Evolutionary conservation across 2,113 vertebrate species (phyloP).

Genomic region (Danionella cerebrum): DNA sequence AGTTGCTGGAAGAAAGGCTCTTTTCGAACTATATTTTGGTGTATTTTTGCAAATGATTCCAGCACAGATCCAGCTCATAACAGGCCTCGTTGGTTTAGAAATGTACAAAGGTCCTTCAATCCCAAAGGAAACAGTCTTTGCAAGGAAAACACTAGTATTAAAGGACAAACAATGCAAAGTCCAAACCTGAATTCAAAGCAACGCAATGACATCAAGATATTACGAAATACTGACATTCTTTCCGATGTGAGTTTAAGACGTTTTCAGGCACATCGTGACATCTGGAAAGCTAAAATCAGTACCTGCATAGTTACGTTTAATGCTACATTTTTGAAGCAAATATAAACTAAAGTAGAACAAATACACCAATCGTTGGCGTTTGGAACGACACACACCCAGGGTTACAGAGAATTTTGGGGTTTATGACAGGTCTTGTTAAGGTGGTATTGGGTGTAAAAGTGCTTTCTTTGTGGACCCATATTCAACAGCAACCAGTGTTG

Average conservation of each 20-base stretch:
- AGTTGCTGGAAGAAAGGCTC: constrained; percentile 31
- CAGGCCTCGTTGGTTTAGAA: constrained; percentile 14
- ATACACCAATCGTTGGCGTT: neutral
- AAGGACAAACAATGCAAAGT: constrained; percentile 17
- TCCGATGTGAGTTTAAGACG: constrained; percentile 39
- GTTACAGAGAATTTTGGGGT: no score
- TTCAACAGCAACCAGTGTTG: no score
- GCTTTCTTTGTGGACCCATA: neutral
- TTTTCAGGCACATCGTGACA: constrained; percentile 66
- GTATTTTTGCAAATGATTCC: neutral
- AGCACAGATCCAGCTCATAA: constrained; percentile 16
- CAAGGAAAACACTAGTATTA: constrained; percentile 9
- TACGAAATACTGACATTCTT: constrained; percentile 28
- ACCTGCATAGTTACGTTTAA: constrained; percentile 36
- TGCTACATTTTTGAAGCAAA: constrained; percentile 33
- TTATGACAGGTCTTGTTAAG: no score
- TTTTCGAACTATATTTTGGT: constrained; percentile 9
- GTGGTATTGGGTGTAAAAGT: no score
- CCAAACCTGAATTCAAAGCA: constrained; percentile 27
- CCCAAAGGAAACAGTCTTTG: constrained; percentile 5
- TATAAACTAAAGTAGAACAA: constrained; percentile 16
- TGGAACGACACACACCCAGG: neutral
- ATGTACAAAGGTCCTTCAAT: neutral
- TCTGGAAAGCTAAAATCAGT: constrained; percentile 54
- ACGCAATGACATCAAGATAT: constrained; percentile 5